Evolutionary conservation across 2,797 vertebrate genomes (phyloP).

Genomic region (Ispidina lecontei): DNA sequence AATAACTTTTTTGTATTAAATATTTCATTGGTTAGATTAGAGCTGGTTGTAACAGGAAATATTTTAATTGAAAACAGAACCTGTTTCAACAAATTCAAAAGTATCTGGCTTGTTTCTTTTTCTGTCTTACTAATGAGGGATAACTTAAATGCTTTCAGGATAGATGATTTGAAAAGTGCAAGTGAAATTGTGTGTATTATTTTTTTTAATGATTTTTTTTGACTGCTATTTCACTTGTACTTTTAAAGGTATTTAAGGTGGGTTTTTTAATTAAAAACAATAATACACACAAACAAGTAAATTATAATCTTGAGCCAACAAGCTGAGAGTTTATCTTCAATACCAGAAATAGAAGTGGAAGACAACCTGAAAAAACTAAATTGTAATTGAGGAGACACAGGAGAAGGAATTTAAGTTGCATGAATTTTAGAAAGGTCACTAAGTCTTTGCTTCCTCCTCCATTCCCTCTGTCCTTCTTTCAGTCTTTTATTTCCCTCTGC

Average conservation of each 20-base stretch:
- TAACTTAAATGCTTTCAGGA: neutral
- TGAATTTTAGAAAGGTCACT: constrained; percentile 18
- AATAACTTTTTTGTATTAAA: neutral
- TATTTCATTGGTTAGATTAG: neutral
- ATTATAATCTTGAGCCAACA: neutral
- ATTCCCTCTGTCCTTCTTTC: neutral
- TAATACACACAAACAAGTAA: neutral
- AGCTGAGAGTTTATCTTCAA: neutral
- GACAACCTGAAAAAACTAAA: neutral
- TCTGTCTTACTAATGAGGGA: neutral
- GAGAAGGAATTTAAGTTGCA: neutral
- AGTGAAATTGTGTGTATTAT: neutral
- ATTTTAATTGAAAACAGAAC: neutral
- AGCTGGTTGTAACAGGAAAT: neutral
- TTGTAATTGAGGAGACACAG: neutral
- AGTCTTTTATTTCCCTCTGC: constrained; percentile 57
- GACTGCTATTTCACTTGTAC: too few relatives aligned
- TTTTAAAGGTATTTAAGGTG: too few relatives aligned
- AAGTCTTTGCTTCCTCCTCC: neutral
- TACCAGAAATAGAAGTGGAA: neutral
- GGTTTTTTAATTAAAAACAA: neutral
- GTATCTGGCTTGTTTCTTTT: neutral
- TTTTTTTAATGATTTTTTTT: too few relatives aligned
- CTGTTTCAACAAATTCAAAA: neutral
- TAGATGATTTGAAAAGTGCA: neutral